A percentile compares a stretch with the other conserved stretches of the same genome.
Conservation (phyloP, 2,888 invertebrate species). For the Ctenicera cuprea region DNA sequence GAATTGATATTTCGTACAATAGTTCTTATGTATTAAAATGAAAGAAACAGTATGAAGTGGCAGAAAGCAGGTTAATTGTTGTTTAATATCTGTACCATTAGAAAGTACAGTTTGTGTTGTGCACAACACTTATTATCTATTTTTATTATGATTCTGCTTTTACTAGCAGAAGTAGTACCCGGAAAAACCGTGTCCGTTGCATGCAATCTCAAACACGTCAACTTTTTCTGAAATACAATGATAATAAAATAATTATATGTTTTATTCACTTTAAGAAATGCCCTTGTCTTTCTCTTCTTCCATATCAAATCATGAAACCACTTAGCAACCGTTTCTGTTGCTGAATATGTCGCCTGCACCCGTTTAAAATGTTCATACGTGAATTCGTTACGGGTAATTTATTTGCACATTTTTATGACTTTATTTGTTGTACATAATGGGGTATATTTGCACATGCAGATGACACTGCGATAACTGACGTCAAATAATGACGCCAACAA, state of each 20-base stretch:
- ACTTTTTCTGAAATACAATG: not conserved
- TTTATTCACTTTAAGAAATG: not conserved
- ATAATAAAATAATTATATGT: not conserved
- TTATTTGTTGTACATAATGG: not conserved
- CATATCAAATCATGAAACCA: too few species aligned
- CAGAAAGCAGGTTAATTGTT: conserved; percentile 34
- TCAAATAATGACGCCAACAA: not conserved
- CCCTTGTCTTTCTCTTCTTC: not conserved
- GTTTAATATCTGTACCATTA: conserved; percentile 34
- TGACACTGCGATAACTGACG: conserved; percentile 7
- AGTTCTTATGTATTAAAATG: not conserved
- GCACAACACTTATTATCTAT: conserved; percentile 11
- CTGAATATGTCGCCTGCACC: not conserved
- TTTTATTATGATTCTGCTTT: conserved; percentile 19
- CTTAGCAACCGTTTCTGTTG: not conserved
- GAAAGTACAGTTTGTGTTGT: conserved; percentile 34
- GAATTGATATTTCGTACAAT: not conserved
- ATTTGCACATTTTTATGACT: conserved; percentile 5
- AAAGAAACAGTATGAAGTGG: not conserved
- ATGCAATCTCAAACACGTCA: conserved; percentile 7
- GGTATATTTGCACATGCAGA: conserved; percentile 14
- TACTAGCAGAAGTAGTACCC: not conserved
- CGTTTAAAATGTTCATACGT: not conserved
- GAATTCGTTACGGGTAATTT: conserved; percentile 9
- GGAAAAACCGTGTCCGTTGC: conserved; percentile 6